phyloP scores from a whole-genome alignment of 2,888 invertebrate species.

The Caenorhabditis zanzibari region DNA sequence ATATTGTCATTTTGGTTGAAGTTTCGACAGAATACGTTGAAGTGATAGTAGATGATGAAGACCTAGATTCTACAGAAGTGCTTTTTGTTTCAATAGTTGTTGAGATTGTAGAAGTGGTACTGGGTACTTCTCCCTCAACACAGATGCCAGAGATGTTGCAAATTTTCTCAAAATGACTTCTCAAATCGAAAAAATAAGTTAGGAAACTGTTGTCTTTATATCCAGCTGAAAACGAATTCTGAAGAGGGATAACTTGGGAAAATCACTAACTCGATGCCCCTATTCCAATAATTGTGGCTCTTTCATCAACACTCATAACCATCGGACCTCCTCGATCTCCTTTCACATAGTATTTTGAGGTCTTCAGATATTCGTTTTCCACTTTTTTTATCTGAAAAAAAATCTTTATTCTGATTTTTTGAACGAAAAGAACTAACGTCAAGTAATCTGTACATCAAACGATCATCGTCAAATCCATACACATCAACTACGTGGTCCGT shows the following conservation, averaged over 20 bases:
- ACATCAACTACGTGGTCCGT: not conserved
- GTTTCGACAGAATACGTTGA: not conserved
- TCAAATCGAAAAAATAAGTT: not conserved
- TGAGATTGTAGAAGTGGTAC: not conserved
- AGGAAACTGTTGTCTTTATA: not conserved
- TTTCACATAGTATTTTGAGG: not conserved
- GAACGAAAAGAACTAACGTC: not conserved
- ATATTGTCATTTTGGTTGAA: not conserved
- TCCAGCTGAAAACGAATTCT: conserved; percentile 2
- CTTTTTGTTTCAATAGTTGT: not conserved
- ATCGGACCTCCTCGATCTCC: conserved; percentile 25
- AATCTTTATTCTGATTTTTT: not conserved
- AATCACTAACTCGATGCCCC: conserved; percentile 1
- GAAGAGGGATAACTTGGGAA: not conserved
- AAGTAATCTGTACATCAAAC: conserved; percentile 1
- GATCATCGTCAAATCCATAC: conserved; percentile 2
- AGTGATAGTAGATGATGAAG: not conserved
- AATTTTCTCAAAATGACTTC: not conserved
- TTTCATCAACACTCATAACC: not conserved
- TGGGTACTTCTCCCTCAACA: not conserved
- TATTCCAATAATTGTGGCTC: not conserved
- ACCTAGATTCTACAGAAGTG: not conserved
- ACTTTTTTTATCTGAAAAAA: conserved; percentile 4
- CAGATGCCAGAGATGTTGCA: conserved; percentile 2
- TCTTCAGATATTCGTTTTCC: not conserved